A percentile compares a stretch with the other conserved stretches of the same genome.
These are phyloP conservation scores for Glomeris marginata DNA, from an alignment of 2,888 invertebrate species.

Conservation along the genomic window DNA sequence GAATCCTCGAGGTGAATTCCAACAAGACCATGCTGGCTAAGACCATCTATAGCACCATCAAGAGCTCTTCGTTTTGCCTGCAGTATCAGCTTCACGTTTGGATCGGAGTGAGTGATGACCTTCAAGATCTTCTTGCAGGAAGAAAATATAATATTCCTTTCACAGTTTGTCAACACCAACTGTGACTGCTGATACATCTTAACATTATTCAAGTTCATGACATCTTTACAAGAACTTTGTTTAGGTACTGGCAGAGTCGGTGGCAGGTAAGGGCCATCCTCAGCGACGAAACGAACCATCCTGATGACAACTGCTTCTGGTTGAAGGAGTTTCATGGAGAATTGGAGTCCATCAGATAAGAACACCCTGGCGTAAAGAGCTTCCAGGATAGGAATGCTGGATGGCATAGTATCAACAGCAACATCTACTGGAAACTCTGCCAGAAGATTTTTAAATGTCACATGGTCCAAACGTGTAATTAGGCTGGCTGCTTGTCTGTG, in stretches of 20 bases:
- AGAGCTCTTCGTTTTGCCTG: slow-evolving; percentile 52
- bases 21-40: slow-evolving; percentile 68
- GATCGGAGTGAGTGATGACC: slow-evolving; percentile 37
- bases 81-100: slow-evolving; percentile 45
- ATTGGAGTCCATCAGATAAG: slow-evolving; percentile 30
- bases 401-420: slow-evolving; percentile 75
- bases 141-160: slow-evolving; percentile 24
- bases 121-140: slow-evolving; percentile 34
- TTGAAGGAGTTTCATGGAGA: slow-evolving; percentile 33
- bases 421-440: slow-evolving; percentile 68
- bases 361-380: slow-evolving; percentile 49
- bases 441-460: slow-evolving; percentile 50
- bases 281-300: slow-evolving; percentile 57
- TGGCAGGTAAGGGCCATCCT: slow-evolving; percentile 20
- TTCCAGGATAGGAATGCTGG: slow-evolving; percentile 71
- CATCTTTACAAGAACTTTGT: background rate
- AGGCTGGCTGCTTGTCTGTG: slow-evolving; percentile 81
- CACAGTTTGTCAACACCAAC: slow-evolving; percentile 22
- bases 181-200: slow-evolving; percentile 12
- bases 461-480: slow-evolving; percentile 59
- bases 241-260: slow-evolving; percentile 19
- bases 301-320: slow-evolving; percentile 74
- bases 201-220: background rate
- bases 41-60: slow-evolving; percentile 72
- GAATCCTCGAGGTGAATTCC: slow-evolving; percentile 29